Conservation (phyloP, 2,888 invertebrate species). For the Tipula helvola region DNA sequence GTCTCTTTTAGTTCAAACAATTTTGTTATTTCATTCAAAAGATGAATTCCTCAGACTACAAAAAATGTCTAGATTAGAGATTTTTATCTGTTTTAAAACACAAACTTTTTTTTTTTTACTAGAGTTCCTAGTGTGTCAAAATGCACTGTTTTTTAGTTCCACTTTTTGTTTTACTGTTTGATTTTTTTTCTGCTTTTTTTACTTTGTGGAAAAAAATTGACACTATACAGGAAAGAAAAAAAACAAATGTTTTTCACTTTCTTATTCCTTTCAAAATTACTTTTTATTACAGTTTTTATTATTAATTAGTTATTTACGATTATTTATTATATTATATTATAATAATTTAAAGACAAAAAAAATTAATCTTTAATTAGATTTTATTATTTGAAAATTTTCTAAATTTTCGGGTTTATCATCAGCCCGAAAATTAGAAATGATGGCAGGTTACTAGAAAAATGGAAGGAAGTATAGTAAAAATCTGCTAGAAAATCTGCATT, state of each 20-base stretch:
- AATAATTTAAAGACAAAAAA: conserved; percentile 7
- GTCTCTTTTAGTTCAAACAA: not conserved
- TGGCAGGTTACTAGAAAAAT: conserved; percentile 5
- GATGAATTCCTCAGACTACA: not conserved
- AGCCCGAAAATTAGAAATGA: conserved; percentile 11
- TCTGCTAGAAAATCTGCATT: conserved; percentile 5
- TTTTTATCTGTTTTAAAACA: not conserved
- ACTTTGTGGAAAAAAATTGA: not conserved
- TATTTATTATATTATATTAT: not conserved
- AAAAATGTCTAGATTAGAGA: not conserved
- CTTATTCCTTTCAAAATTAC: not conserved
- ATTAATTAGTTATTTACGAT: not conserved
- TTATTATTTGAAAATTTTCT: conserved; percentile 5
- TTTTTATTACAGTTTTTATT: not conserved
- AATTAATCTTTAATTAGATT: not conserved
- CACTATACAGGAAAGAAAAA: conserved; percentile 5
- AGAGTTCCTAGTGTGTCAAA: not conserved
- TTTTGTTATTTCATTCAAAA: not conserved
- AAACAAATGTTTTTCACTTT: not conserved
- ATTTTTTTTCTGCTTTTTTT: not conserved
- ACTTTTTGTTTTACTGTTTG: not conserved
- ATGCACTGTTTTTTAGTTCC: conserved; percentile 7
- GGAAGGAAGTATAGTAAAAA: conserved; percentile 7
- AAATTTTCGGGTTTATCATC: conserved; percentile 11
- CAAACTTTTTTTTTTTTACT: not conserved